Conservation (phyloP, 37 sponge, comb jelly and placozoan genomes). For the Ephydatia muelleri region DNA sequence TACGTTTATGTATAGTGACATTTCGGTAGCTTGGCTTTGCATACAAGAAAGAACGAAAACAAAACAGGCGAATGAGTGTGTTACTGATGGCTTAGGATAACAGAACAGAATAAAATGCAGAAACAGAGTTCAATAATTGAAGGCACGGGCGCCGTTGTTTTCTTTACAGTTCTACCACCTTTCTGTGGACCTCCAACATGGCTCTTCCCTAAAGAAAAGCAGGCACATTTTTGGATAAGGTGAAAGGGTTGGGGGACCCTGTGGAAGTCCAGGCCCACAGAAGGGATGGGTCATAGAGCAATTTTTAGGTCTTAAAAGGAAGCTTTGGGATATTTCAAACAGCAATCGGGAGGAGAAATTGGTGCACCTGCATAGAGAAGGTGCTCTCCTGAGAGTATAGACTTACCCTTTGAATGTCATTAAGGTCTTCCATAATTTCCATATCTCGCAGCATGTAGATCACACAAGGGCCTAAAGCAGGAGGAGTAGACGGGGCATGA, state of each 20-base stretch:
- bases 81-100: not conserved
- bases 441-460: slow-evolving; percentile 87
- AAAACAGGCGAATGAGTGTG: too few relatives aligned
- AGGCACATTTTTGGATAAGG: not conserved
- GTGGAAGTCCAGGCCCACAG: too few relatives aligned
- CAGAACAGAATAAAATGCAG: not conserved
- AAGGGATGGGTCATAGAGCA: too few relatives aligned
- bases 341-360: too few relatives aligned
- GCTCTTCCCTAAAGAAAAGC: not conserved
- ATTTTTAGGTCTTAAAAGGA: too few relatives aligned
- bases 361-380: not conserved
- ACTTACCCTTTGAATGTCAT: slow-evolving; percentile 64
- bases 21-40: not conserved
- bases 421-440: slow-evolving; percentile 83
- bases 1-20: not conserved
- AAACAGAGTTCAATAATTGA: not conserved
- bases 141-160: too few relatives aligned
- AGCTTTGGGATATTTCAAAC: too few relatives aligned
- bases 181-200: not conserved
- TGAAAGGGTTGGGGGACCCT: too few relatives aligned
- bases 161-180: not conserved
- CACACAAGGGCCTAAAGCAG: slow-evolving; percentile 87
- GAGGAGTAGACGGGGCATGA: not conserved
- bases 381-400: too few relatives aligned
- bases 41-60: not conserved